Evolutionary conservation across 2,888 invertebrate species (phyloP).

Genomic region (Augiades crinisus): DNA sequence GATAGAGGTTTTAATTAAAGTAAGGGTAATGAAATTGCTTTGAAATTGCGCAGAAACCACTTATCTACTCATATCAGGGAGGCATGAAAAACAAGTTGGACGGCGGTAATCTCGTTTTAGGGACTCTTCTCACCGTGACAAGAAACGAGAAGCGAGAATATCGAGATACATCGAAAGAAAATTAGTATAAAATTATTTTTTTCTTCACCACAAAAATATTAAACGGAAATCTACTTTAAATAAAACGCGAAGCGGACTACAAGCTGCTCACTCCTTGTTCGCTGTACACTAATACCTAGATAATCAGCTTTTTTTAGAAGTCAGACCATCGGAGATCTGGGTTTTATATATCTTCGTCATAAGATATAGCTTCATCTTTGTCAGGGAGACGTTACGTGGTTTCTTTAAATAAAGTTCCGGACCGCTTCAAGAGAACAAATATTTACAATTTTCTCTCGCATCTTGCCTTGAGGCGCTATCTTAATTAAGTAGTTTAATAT

Average conservation of each 20-base stretch:
- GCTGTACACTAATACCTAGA: no score
- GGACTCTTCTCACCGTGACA: not conserved
- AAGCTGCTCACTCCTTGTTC: no score
- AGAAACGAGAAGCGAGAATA: no score
- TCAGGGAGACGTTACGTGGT: not conserved
- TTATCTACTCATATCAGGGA: conserved; percentile 23
- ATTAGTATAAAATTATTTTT: no score
- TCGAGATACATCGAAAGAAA: no score
- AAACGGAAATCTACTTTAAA: no score
- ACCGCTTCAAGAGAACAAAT: conserved; percentile 11
- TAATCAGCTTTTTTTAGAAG: no score
- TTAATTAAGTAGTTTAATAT: conserved; percentile 23
- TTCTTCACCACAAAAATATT: no score
- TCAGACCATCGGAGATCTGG: no score
- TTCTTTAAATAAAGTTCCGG: conserved; percentile 12
- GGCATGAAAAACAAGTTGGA: conserved; percentile 22
- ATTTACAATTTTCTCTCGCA: conserved; percentile 20
- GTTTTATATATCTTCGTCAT: no score
- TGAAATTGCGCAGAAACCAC: conserved; percentile 22
- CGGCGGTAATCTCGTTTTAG: not conserved
- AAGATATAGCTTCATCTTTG: no score
- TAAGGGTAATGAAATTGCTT: conserved; percentile 25
- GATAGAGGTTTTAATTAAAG: conserved; percentile 25
- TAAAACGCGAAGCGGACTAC: no score
- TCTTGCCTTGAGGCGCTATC: conserved; percentile 9